phyloP scores from a whole-genome alignment of 1,140 invertebrate genomes.

The Zaprionus inermis region DNA sequence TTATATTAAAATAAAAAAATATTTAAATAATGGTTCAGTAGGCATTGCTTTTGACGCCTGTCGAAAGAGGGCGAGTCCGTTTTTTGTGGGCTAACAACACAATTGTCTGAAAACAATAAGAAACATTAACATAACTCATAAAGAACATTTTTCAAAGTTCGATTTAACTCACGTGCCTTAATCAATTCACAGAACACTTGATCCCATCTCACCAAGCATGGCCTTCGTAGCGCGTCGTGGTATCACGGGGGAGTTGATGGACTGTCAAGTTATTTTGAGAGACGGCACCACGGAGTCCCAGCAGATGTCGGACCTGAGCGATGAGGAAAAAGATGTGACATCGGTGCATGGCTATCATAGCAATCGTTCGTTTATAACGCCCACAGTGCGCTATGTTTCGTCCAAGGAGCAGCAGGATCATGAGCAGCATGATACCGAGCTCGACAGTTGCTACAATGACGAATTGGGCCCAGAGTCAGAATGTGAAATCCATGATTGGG shows the following conservation, averaged over 20 bases:
- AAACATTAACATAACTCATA: conserved; percentile 38
- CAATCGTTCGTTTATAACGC: conserved; percentile 48
- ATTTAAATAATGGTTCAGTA: conserved; percentile 7
- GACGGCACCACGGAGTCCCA: not conserved
- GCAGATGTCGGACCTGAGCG: conserved; percentile 47
- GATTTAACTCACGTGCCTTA: not conserved
- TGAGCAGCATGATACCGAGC: conserved; percentile 8
- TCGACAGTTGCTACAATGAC: not conserved
- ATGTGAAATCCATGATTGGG: conserved; percentile 21
- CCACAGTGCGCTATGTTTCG: conserved; percentile 58
- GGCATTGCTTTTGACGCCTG: not conserved
- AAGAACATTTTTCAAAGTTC: not conserved
- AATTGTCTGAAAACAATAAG: conserved; percentile 27
- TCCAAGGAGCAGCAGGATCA: conserved; percentile 4
- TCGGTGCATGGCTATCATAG: conserved; percentile 47
- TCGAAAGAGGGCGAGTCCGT: not conserved
- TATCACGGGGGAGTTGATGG: conserved; percentile 49
- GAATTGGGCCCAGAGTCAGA: not conserved
- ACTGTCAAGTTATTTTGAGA: conserved; percentile 50
- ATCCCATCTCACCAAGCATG: conserved; percentile 34
- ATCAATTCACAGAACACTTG: conserved; percentile 33
- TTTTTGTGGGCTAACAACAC: conserved; percentile 24
- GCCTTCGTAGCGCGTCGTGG: conserved; percentile 61
- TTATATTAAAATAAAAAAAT: no score
- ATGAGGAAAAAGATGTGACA: conserved; percentile 52